Percentiles rank a stretch among this genome's conserved stretches.
These are phyloP conservation scores for Scaeva pyrastri DNA, from an alignment of 2,888 invertebrate genomes.

Conservation along the genomic window DNA sequence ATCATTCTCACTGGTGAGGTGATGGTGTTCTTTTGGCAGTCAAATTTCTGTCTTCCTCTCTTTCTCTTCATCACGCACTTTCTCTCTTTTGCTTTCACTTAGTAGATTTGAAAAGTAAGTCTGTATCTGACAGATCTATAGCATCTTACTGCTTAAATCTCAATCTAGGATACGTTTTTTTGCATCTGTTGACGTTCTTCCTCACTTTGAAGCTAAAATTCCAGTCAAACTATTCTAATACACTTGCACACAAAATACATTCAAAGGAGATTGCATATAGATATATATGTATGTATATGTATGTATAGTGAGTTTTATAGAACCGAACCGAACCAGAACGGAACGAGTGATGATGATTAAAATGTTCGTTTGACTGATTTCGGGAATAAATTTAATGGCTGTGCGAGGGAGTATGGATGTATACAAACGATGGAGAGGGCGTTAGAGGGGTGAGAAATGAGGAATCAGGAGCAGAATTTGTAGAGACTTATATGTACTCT, in stretches of 20 bases:
- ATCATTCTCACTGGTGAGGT: no score
- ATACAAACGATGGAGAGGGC: no score
- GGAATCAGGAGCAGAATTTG: neutral
- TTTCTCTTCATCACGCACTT: no score
- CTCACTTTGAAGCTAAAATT: constrained; percentile 15
- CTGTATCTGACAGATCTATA: constrained; percentile 59
- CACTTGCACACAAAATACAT: neutral
- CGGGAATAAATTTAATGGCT: constrained; percentile 45
- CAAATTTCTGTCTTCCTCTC: neutral
- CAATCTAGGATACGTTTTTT: constrained; percentile 31
- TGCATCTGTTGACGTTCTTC: constrained; percentile 39
- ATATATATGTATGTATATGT: no score
- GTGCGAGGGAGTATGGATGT: neutral
- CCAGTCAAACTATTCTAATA: neutral
- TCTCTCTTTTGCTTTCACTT: neutral
- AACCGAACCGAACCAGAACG: constrained; percentile 43
- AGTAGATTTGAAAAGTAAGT: constrained; percentile 36
- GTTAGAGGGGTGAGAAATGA: neutral
- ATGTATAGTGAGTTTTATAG: constrained; percentile 52
- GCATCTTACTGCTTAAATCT: constrained; percentile 47
- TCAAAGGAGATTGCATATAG: constrained; percentile 20
- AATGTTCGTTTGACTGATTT: constrained; percentile 72
- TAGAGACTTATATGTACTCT: neutral
- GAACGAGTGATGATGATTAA: constrained; percentile 67
- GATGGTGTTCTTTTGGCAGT: constrained; percentile 50